These are phyloP conservation scores for Tetanocera ferruginea DNA, from an alignment of 2,888 invertebrate genomes.

Conservation along the genomic window DNA sequence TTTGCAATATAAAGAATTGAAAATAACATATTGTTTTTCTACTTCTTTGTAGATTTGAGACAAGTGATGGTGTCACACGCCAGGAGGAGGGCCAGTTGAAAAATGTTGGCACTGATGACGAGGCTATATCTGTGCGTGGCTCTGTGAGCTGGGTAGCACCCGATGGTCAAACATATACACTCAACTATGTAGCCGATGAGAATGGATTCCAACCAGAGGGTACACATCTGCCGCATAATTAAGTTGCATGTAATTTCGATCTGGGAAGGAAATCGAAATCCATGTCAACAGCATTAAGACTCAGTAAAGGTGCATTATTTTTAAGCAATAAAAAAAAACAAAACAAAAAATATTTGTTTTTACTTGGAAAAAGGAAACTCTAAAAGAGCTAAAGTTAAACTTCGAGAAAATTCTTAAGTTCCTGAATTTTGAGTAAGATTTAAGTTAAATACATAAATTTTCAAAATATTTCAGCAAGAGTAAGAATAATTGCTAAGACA, in stretches of 20 bases:
- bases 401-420: too few species aligned
- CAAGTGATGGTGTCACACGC: slow-evolving; percentile 76
- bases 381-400: too few species aligned
- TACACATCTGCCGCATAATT: slow-evolving; percentile 64
- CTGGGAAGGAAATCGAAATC: slow-evolving; percentile 53
- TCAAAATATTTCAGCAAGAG: too few species aligned
- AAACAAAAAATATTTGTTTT: too few species aligned
- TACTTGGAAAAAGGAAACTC: too few species aligned
- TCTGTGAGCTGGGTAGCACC: slow-evolving; percentile 73
- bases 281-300: too few species aligned
- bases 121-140: slow-evolving; percentile 75
- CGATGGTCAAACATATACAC: slow-evolving; percentile 74
- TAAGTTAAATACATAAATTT: too few species aligned
- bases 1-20: too few species aligned
- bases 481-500: too few species aligned
- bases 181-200: slow-evolving; percentile 67
- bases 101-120: slow-evolving; percentile 75
- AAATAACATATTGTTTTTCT: background rate
- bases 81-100: slow-evolving; percentile 74
- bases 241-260: slow-evolving; percentile 14
- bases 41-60: slow-evolving; percentile 72
- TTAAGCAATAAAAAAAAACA: too few species aligned
- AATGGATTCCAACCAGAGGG: slow-evolving; percentile 69
- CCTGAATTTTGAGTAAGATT: too few species aligned
- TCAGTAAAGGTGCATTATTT: too few species aligned